A percentile compares a stretch with the other conserved stretches of the same genome.
Evolutionary conservation across 2,113 vertebrate species (phyloP).

Genomic region (Entelurus aequoreus): DNA sequence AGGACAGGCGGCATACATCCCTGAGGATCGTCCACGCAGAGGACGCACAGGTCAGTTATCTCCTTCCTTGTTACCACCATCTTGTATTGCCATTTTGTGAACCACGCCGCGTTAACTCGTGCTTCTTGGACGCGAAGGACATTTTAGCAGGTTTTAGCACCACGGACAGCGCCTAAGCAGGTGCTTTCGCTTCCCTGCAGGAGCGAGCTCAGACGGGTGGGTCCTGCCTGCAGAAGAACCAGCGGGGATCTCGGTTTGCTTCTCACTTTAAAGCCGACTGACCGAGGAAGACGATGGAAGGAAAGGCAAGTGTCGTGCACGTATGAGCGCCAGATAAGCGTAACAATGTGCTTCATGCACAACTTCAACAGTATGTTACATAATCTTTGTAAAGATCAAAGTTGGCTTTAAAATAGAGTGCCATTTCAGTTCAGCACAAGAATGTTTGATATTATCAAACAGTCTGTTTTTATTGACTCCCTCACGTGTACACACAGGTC

Average conservation of each 20-base stretch:
- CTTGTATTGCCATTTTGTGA: not conserved
- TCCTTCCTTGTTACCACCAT: not conserved
- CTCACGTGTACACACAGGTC: too few relatives aligned
- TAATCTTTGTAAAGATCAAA: too few relatives aligned
- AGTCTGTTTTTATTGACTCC: too few relatives aligned
- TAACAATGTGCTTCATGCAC: too few relatives aligned
- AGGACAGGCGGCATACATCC: not conserved
- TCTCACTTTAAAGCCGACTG: not conserved
- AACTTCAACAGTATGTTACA: too few relatives aligned
- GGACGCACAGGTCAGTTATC: not conserved
- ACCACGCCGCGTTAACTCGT: not conserved
- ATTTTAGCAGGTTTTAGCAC: slow-evolving; percentile 14
- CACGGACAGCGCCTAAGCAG: slow-evolving; percentile 51
- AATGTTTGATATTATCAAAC: too few relatives aligned
- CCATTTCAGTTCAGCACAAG: too few relatives aligned
- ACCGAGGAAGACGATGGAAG: slow-evolving; percentile 53
- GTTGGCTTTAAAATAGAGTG: too few relatives aligned
- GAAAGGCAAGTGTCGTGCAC: slow-evolving; percentile 44
- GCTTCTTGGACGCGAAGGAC: not conserved
- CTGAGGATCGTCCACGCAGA: not conserved
- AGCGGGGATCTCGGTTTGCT: slow-evolving; percentile 6
- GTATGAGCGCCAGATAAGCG: too few relatives aligned
- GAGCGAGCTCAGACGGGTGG: slow-evolving; percentile 38
- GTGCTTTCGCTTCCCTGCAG: slow-evolving; percentile 30
- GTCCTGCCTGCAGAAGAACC: not conserved